A percentile compares a stretch with the other conserved stretches of the same genome.
Evolutionary conservation across 2,888 invertebrate species (phyloP).

Genomic region (Hymenopus coronatus): DNA sequence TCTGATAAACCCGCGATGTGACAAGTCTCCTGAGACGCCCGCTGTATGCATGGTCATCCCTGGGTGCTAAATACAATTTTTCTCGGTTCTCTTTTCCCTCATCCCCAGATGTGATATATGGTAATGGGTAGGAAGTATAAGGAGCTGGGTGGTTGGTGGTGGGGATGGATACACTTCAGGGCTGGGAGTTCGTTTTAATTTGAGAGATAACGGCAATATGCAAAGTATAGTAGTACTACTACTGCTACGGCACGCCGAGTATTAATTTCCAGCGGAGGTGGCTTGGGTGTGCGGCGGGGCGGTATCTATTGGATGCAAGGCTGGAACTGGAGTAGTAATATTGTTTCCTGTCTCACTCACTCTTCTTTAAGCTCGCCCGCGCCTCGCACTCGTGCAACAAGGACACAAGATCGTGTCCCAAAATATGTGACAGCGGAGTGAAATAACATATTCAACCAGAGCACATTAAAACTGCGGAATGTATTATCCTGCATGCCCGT

Average conservation of each 20-base stretch:
- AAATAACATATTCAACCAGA: not conserved
- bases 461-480: too few relatives aligned
- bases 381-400: not conserved
- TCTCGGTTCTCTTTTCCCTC: slow-evolving; percentile 17
- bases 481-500: too few relatives aligned
- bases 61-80: slow-evolving; percentile 24
- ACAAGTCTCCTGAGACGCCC: not conserved
- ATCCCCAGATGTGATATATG: slow-evolving; percentile 30
- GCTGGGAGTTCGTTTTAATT: slow-evolving; percentile 32
- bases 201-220: slow-evolving; percentile 32
- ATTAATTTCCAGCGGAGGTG: slow-evolving; percentile 22
- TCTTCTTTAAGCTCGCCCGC: slow-evolving; percentile 12
- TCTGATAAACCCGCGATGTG: not conserved
- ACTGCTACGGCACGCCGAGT: slow-evolving; percentile 18
- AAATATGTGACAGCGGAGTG: not conserved
- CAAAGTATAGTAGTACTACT: slow-evolving; percentile 24
- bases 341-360: slow-evolving; percentile 5
- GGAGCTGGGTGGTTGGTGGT: slow-evolving; percentile 20
- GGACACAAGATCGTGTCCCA: not conserved
- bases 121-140: slow-evolving; percentile 32
- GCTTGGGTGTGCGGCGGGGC: not conserved
- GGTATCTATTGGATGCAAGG: slow-evolving; percentile 21
- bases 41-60: slow-evolving; percentile 12
- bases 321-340: slow-evolving; percentile 7
- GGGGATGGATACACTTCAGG: slow-evolving; percentile 20